Evolutionary conservation across 2,113 vertebrate species (phyloP).

Genomic region (Proterorhinus semilunaris): DNA sequence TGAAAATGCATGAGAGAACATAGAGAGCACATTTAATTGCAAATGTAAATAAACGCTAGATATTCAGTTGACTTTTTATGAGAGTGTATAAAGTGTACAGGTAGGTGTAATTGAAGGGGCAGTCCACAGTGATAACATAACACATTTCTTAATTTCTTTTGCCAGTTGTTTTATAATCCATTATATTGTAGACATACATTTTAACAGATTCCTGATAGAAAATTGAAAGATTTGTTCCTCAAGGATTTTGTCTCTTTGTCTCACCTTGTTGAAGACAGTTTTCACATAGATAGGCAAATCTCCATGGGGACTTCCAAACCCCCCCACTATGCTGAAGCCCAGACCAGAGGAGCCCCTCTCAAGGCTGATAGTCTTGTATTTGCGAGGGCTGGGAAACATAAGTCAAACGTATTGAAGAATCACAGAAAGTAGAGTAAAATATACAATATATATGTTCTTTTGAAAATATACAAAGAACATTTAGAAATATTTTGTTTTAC

Average conservation of each 20-base stretch:
- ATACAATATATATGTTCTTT: no score
- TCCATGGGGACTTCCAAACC: conserved; percentile 91
- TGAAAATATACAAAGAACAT: not conserved
- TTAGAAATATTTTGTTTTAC: no score
- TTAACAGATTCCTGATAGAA: not conserved
- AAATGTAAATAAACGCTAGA: no score
- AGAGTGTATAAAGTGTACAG: not conserved
- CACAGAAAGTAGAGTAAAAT: not conserved
- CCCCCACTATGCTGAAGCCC: conserved; percentile 93
- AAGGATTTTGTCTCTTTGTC: not conserved
- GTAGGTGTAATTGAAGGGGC: not conserved
- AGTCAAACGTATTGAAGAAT: not conserved
- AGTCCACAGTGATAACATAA: not conserved
- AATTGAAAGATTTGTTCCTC: no score
- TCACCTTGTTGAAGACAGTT: conserved; percentile 91
- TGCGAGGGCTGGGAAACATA: conserved; percentile 76
- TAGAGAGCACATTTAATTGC: not conserved
- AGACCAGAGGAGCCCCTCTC: conserved; percentile 88
- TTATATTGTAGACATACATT: conserved; percentile 1
- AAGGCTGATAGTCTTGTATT: conserved; percentile 85
- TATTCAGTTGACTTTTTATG: no score
- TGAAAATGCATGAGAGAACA: not conserved
- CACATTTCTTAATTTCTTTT: not conserved
- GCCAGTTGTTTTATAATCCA: not conserved
- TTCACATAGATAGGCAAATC: conserved; percentile 95